Evolutionary conservation across 2,113 vertebrate genomes (phyloP).

Genomic region (Cavia aperea): DNA sequence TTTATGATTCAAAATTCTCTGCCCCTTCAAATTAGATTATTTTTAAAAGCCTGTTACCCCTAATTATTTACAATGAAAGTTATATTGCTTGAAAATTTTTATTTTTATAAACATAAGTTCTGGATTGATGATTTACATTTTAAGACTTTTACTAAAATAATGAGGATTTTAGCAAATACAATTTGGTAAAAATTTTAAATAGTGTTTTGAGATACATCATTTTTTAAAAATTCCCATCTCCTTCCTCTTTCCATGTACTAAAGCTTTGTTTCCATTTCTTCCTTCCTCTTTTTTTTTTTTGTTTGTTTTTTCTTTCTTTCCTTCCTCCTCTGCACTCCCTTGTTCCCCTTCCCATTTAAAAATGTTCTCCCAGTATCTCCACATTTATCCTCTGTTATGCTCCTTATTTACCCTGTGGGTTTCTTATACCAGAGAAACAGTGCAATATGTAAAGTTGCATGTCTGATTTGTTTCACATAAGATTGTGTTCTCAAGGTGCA

Average conservation of each 20-base stretch:
- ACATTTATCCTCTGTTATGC: neutral
- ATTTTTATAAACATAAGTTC: neutral
- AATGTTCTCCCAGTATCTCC: neutral
- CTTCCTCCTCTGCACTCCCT: neutral
- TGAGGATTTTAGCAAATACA: neutral
- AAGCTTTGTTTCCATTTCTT: neutral
- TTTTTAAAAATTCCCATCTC: neutral
- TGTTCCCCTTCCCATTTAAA: neutral
- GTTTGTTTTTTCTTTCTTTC: neutral
- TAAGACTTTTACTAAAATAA: neutral
- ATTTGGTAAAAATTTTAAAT: neutral
- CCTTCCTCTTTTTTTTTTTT: neutral
- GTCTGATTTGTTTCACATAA: neutral
- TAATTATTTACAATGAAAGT: neutral
- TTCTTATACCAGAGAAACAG: neutral
- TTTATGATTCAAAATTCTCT: neutral
- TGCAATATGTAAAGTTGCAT: neutral
- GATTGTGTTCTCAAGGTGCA: neutral
- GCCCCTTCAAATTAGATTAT: neutral
- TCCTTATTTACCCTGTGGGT: neutral
- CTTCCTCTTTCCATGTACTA: neutral
- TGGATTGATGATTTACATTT: neutral
- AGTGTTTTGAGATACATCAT: neutral
- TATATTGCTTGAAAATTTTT: neutral
- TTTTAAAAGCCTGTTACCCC: neutral